phyloP scores from a whole-genome alignment of 2,888 invertebrate genomes.

The Stenoptilia bipunctidactyla region DNA sequence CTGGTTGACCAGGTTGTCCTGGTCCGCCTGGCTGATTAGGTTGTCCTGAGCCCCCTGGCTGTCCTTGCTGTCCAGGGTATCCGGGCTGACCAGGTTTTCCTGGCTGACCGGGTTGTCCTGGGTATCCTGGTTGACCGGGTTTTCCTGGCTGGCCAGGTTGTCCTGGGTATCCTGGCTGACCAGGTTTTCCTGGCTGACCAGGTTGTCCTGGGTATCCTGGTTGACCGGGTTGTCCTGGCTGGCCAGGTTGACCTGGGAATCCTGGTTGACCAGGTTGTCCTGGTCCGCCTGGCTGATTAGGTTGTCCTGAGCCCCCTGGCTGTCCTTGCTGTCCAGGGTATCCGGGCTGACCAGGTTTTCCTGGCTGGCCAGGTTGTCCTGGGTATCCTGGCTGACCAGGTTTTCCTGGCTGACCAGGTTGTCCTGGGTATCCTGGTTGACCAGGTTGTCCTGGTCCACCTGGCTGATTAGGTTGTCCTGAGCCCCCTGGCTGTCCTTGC shows the following conservation, averaged over 20 bases:
- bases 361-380: slow-evolving; percentile 13
- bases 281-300: slow-evolving; percentile 4
- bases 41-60: no score
- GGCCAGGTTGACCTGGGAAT: no score
- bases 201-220: neutral
- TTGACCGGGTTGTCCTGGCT: slow-evolving; percentile 20
- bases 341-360: slow-evolving; percentile 11
- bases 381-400: slow-evolving; percentile 6
- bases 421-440: neutral
- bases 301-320: neutral
- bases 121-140: slow-evolving; percentile 9
- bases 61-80: slow-evolving; percentile 11
- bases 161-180: slow-evolving; percentile 9
- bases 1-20: slow-evolving; percentile 12
- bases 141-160: slow-evolving; percentile 13
- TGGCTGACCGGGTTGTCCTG: neutral
- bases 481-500: slow-evolving; percentile 20
- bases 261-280: slow-evolving; percentile 19
- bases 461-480: no score
- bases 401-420: neutral
- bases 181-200: neutral
- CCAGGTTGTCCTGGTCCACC: slow-evolving; percentile 20
- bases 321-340: neutral
- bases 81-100: slow-evolving; percentile 2
- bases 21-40: no score